A percentile compares a stretch with the other conserved stretches of the same genome.
phyloP scores from a whole-genome alignment of 2,888 invertebrate species.

The Carterocephalus palaemon region DNA sequence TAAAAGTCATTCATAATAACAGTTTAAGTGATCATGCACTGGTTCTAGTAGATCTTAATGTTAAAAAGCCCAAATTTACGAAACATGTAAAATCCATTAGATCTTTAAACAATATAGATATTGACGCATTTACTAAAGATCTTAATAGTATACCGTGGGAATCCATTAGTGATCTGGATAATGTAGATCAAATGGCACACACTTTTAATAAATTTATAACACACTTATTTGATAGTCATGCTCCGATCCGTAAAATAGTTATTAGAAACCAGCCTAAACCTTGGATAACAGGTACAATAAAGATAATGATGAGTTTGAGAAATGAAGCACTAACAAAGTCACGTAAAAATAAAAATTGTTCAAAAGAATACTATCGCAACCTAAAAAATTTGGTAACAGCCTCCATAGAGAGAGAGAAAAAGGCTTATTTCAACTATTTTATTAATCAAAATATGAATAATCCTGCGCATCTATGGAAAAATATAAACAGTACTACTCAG shows the following conservation, averaged over 20 bases:
- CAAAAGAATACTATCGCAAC: constrained; percentile 22
- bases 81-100: not conserved
- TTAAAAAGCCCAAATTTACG: constrained; percentile 9
- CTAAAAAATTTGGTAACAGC: constrained; percentile 23
- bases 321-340: constrained; percentile 21
- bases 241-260: constrained; percentile 13
- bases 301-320: constrained; percentile 26
- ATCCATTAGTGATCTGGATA: not conserved
- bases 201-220: constrained; percentile 20
- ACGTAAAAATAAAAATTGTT: not conserved
- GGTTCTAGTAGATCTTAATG: constrained; percentile 7
- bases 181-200: constrained; percentile 10
- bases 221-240: constrained; percentile 26
- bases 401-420: constrained; percentile 27
- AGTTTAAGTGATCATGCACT: constrained; percentile 22
- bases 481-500: not conserved
- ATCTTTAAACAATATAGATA: not conserved
- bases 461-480: not conserved
- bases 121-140: not conserved
- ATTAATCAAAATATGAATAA: not conserved
- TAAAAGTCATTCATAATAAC: not conserved
- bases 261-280: constrained; percentile 17
- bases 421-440: not conserved
- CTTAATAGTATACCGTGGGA: not conserved
- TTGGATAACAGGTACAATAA: constrained; percentile 28